Evolutionary conservation across 2,888 invertebrate genomes (phyloP).

Genomic region (Euproctis similis): DNA sequence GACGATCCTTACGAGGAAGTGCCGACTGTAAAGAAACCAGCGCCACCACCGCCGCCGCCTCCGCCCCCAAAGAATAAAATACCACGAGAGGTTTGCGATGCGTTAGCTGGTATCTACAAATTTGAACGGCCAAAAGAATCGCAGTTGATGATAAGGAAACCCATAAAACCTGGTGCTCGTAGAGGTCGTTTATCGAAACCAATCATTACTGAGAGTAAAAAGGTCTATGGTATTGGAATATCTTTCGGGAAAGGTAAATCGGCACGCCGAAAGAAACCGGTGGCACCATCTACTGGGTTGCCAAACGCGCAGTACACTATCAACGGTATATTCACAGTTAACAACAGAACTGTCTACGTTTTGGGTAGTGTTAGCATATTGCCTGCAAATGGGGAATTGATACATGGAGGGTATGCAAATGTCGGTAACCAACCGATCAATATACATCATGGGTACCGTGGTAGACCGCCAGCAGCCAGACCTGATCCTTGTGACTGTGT

Average conservation of each 20-base stretch:
- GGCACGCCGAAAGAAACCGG: slow-evolving; percentile 30
- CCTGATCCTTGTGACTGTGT: slow-evolving; percentile 50
- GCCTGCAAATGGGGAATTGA: slow-evolving; percentile 46
- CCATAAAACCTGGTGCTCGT: slow-evolving; percentile 9
- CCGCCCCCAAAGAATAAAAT: slow-evolving; percentile 53
- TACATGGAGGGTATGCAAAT: slow-evolving; percentile 50
- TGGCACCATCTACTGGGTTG: slow-evolving; percentile 42
- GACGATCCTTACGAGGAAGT: slow-evolving; percentile 54
- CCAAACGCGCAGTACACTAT: slow-evolving; percentile 49
- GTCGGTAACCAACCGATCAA: slow-evolving; percentile 35
- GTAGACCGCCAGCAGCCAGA: slow-evolving; percentile 29
- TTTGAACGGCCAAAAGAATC: slow-evolving; percentile 25
- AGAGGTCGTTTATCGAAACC: slow-evolving; percentile 30
- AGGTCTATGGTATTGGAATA: slow-evolving; percentile 38
- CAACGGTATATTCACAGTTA: slow-evolving; percentile 41
- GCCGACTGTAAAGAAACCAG: slow-evolving; percentile 33
- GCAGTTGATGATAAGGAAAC: slow-evolving; percentile 7
- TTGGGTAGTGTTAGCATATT: slow-evolving; percentile 42
- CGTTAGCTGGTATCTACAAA: slow-evolving; percentile 41
- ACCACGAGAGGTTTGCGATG: slow-evolving; percentile 42
- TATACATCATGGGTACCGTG: slow-evolving; percentile 50
- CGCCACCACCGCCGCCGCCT: slow-evolving; percentile 49
- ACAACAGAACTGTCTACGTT: slow-evolving; percentile 40
- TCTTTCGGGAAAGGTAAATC: slow-evolving; percentile 12
- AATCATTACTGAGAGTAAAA: slow-evolving; percentile 37